Evolutionary conservation across 2,888 invertebrate genomes (phyloP), one percentile per base, ranked within the genome.

Genomic region (Rhodophaea formosa): DNA sequence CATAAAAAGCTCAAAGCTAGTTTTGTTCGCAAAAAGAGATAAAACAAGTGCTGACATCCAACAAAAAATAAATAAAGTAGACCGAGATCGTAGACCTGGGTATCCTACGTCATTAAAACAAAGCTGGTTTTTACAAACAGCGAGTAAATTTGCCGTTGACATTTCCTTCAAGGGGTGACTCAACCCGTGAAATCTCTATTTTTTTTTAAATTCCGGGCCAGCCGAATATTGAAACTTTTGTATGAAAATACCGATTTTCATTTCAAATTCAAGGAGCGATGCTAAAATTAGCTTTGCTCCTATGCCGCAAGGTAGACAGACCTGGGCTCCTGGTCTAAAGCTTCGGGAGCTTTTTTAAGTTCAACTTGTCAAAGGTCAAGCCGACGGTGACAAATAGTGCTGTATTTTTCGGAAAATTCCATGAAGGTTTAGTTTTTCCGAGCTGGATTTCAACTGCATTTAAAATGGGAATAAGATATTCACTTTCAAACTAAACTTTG

Each of bases 41-140:
- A 51, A 51, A 51, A 51, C 39, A n/a, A 51, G 35, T 17, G 51
- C 51, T 35, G 51, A 51, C 51, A 35, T 32, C 14, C 51, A 16
- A 35, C 32, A 35, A 51, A 51, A 51, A 51, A 51, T n/a, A n/a
- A n/a, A n/a, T n/a, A 23, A 23, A 23, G 3, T 23, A 23, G 23
- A 23, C 23, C 23, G 23, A 23, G 23, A 23, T 23, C 23, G 23
- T 3, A 23, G 23, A 5, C 23, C 23, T 23, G 23, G 23, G 3
- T 23, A 23, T 23, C 5, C 23, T 5, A 5, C 23, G 23, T 23
- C 23, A 23, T 23, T 5, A 5, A 23, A 23, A 5, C 23, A 23
- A 23, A 23, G 23, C 23, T 23, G 23, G 23, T 23, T 3, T 23
- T 23, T 5, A 23, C 23, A 23, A 3, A 3, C 23, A 23, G 23